Evolutionary conservation across 2,797 vertebrate genomes (phyloP).

Genomic region (Capromys pilorides): DNA sequence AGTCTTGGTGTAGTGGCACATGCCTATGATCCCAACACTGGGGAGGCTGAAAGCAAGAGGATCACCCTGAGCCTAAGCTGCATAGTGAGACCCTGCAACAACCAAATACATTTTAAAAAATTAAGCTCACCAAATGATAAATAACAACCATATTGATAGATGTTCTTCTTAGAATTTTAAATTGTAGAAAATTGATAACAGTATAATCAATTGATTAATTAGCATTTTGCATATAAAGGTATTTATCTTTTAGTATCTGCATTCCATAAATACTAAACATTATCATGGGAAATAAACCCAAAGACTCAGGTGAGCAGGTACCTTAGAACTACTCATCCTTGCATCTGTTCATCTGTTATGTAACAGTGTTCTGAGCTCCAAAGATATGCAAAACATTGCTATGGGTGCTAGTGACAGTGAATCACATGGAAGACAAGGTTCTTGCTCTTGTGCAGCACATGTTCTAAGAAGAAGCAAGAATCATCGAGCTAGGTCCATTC

Average conservation of each 20-base stretch:
- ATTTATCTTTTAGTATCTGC: not conserved
- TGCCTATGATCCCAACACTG: too few species aligned
- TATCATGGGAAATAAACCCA: conserved; percentile 29
- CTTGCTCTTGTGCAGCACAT: not conserved
- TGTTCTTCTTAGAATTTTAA: conserved; percentile 37
- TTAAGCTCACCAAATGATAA: conserved; percentile 11
- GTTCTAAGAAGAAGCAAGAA: not conserved
- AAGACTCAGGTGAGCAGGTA: conserved; percentile 14
- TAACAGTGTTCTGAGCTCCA: not conserved
- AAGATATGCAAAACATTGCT: not conserved
- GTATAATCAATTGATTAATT: conserved; percentile 3
- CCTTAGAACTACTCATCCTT: conserved; percentile 48
- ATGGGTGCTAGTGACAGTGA: not conserved
- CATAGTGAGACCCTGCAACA: too few species aligned
- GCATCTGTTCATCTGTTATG: not conserved
- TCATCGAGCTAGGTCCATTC: not conserved
- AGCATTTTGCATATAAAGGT: conserved; percentile 29
- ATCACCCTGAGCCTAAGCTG: too few species aligned
- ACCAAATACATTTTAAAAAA: too few species aligned
- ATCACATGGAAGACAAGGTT: not conserved
- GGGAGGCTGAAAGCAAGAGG: too few species aligned
- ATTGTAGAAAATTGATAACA: not conserved
- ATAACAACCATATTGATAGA: conserved; percentile 11
- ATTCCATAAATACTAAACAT: conserved; percentile 54
- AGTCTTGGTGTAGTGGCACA: too few species aligned